These are phyloP conservation scores for Drosophila colorata DNA, from an alignment of 2,888 invertebrate genomes.

Conservation along the genomic window DNA sequence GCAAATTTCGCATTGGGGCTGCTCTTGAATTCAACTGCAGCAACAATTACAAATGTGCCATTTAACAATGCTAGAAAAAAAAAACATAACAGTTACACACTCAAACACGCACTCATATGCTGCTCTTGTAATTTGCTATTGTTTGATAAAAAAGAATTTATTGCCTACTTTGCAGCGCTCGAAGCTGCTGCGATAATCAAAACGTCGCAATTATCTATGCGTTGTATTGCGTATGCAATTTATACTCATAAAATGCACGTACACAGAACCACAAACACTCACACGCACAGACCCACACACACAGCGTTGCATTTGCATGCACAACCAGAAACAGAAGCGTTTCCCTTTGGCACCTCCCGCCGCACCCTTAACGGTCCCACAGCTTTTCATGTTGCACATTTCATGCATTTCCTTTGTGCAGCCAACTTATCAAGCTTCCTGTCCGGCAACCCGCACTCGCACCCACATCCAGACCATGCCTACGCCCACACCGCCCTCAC, in stretches of 20 bases:
- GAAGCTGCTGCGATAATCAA: slow-evolving; percentile 61
- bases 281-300: slow-evolving; percentile 4
- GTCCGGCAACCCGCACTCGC: slow-evolving; percentile 58
- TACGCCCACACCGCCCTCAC: slow-evolving; percentile 21
- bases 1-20: slow-evolving; percentile 50
- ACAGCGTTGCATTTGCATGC: slow-evolving; percentile 49
- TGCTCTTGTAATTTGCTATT: slow-evolving; percentile 23
- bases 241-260: slow-evolving; percentile 45
- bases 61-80: slow-evolving; percentile 5
- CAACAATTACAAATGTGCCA: slow-evolving; percentile 35
- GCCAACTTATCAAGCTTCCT: slow-evolving; percentile 79
- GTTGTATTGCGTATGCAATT: slow-evolving; percentile 55
- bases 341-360: slow-evolving; percentile 31
- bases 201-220: slow-evolving; percentile 67
- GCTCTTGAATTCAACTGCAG: slow-evolving; percentile 38
- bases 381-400: slow-evolving; percentile 67
- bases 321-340: slow-evolving; percentile 47
- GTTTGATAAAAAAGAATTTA: slow-evolving; percentile 46
- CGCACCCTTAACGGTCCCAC: not conserved
- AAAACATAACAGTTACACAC: slow-evolving; percentile 13
- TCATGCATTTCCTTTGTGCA: slow-evolving; percentile 79
- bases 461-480: slow-evolving; percentile 14
- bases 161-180: slow-evolving; percentile 73
- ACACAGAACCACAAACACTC: slow-evolving; percentile 12
- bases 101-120: not conserved